These are phyloP conservation scores for Gnatocerus cornutus DNA, from an alignment of 2,888 invertebrate species.

Conservation along the genomic window DNA sequence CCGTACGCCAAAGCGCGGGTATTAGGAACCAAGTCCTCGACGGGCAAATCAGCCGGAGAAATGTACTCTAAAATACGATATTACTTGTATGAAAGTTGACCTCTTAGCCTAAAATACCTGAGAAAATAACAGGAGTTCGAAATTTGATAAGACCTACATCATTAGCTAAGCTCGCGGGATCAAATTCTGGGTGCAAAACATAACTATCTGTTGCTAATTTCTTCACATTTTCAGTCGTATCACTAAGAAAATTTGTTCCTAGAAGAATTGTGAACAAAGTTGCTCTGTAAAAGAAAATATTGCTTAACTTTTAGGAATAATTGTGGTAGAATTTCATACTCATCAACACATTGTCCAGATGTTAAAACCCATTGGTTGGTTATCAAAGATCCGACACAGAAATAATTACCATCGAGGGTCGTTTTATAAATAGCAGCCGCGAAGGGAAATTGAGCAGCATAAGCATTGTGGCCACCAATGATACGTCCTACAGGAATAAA, in stretches of 20 bases:
- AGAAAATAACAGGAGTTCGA: slow-evolving; percentile 7
- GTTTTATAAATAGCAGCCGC: neutral
- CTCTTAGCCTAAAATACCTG: too few relatives aligned
- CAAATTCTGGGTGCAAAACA: slow-evolving; percentile 20
- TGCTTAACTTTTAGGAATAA: too few relatives aligned
- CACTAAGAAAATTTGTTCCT: neutral
- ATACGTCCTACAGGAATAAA: too few relatives aligned
- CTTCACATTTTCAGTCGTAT: neutral
- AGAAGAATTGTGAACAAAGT: slow-evolving; percentile 1
- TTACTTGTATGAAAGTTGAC: too few relatives aligned
- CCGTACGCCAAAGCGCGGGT: neutral
- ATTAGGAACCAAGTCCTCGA: neutral
- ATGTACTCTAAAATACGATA: slow-evolving; percentile 3
- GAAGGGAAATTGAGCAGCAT: neutral
- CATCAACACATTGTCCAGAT: slow-evolving; percentile 22
- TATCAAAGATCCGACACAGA: neutral
- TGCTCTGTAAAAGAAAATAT: slow-evolving; percentile 7
- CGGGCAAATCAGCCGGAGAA: neutral
- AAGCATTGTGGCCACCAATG: too few relatives aligned
- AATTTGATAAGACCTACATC: slow-evolving; percentile 14
- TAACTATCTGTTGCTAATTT: slow-evolving; percentile 1
- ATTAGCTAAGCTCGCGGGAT: neutral
- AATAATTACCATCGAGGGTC: neutral
- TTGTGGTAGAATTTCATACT: neutral
- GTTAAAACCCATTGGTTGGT: slow-evolving; percentile 5